Percentiles rank a stretch among this genome's conserved stretches.
These are phyloP conservation scores for Andrena hattorfiana DNA, from an alignment of 2,888 invertebrate species.

Conservation along the genomic window DNA sequence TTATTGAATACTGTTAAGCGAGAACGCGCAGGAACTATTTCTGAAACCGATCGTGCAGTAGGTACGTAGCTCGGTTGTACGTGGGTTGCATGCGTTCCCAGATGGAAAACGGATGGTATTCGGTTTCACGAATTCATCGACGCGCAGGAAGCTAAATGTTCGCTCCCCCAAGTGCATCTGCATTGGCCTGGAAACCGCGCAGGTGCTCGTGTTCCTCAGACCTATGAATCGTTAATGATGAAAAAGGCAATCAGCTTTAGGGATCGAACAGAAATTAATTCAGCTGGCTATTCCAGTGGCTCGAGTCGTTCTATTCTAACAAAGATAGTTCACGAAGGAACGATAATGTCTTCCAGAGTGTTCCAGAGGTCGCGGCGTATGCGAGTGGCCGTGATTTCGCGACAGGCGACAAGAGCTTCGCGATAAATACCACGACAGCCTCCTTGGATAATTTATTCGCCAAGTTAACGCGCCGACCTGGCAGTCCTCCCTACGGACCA, in stretches of 20 bases:
- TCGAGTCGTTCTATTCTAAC: too few relatives aligned
- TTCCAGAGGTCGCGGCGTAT: slow-evolving; percentile 23
- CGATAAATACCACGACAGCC: slow-evolving; percentile 60
- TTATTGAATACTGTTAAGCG: slow-evolving; percentile 43
- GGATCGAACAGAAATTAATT: neutral
- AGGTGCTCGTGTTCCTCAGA: neutral
- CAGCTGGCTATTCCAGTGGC: too few relatives aligned
- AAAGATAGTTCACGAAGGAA: too few relatives aligned
- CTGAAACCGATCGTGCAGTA: slow-evolving; percentile 15
- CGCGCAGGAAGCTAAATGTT: slow-evolving; percentile 4
- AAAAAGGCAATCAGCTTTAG: neutral
- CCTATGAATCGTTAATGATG: slow-evolving; percentile 6
- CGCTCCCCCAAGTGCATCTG: neutral
- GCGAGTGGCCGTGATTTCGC: slow-evolving; percentile 39
- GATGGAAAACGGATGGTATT: slow-evolving; percentile 30
- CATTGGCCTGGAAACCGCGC: slow-evolving; percentile 3
- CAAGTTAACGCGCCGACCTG: slow-evolving; percentile 58
- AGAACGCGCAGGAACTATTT: slow-evolving; percentile 38
- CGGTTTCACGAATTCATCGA: slow-evolving; percentile 4
- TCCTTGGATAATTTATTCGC: slow-evolving; percentile 59
- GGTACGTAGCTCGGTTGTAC: slow-evolving; percentile 11
- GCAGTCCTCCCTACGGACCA: slow-evolving; percentile 53
- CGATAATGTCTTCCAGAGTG: too few relatives aligned
- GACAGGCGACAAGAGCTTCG: slow-evolving; percentile 34
- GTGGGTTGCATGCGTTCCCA: slow-evolving; percentile 40